Evolutionary conservation across 2,888 invertebrate species (phyloP), one percentile per base, ranked within the genome.

Genomic region (Limnephilus rhombicus): DNA sequence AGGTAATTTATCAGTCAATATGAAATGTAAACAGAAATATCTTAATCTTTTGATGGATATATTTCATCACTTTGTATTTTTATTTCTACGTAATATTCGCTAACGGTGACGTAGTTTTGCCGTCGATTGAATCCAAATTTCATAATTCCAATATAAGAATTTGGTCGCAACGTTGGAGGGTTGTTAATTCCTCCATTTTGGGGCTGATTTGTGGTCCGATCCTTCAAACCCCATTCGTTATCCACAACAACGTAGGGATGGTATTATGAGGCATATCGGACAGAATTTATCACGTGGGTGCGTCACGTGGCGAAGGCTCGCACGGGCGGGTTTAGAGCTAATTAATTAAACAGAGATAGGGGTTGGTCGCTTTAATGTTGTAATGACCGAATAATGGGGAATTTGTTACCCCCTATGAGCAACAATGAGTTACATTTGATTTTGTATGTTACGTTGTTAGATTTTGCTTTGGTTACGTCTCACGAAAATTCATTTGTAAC

Each of bases 231-330:
- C 24, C 24, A 68, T 68, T 83, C 83, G 83, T 83, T 68, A 68
- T n/a, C 24, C 68, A 68, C 68, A 68, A n/a, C 68, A 68, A 68
- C 68, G 24, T 24, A 2, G n/a, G 68, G n/a, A 68, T 68, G 68
- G 68, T 68, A 68, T 24, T 83, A 34, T 37, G 83, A 37, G 24
- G 83, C 37, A 83, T 83, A 24, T 83, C 9, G 41, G 83, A 37
- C 34, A 37, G 18, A 37, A 83, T 83, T 83, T 83, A 83, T 83
- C 83, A 83, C 83, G 34, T 37, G 34, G 83, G 83, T 13, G 83
- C 37, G 83, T 83, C 83, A 83, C 83, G 83, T 37, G 83, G 82
- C 31, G 34, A 82, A 83, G 82, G 82, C 31, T 82, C 29, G 34
- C 24, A 7, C 1, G 82, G 34, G 82, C 15, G 29, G 83, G 34